phyloP scores from a whole-genome alignment of 2,888 invertebrate species.

The Panzeria rudis region DNA sequence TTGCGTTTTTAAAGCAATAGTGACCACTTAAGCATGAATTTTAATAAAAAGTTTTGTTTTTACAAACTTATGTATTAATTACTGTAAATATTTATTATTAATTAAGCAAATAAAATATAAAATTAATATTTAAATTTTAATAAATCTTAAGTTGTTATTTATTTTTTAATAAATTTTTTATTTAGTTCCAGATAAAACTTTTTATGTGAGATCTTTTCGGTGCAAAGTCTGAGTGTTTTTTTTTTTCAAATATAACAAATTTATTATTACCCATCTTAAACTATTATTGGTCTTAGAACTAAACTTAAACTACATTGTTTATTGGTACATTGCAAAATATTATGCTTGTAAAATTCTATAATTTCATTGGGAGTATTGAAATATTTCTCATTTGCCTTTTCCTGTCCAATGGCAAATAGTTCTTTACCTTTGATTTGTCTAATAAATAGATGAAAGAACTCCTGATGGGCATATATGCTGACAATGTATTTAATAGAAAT shows the following conservation, averaged over 20 bases:
- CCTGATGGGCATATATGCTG: conserved; percentile 80
- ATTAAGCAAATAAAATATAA: conserved; percentile 39
- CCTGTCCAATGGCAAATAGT: conserved; percentile 80
- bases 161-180: neutral
- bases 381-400: conserved; percentile 80
- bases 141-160: neutral
- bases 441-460: conserved; percentile 82
- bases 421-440: conserved; percentile 79
- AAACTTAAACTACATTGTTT: conserved; percentile 79
- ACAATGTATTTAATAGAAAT: conserved; percentile 82
- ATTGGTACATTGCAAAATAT: conserved; percentile 82
- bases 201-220: conserved; percentile 50
- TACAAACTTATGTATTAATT: conserved; percentile 31
- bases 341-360: conserved; percentile 81
- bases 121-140: conserved; percentile 7
- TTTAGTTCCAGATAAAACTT: conserved; percentile 29
- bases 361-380: conserved; percentile 82
- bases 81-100: conserved; percentile 65
- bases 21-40: conserved; percentile 87
- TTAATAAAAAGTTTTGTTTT: conserved; percentile 4
- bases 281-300: conserved; percentile 78
- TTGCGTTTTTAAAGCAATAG: conserved; percentile 93
- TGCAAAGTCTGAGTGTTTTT: conserved; percentile 23
- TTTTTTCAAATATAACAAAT: neutral
- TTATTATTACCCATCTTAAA: conserved; percentile 48